Evolutionary conservation across 1,140 invertebrate species (phyloP).

Genomic region (Acromyrmex echinatior): DNA sequence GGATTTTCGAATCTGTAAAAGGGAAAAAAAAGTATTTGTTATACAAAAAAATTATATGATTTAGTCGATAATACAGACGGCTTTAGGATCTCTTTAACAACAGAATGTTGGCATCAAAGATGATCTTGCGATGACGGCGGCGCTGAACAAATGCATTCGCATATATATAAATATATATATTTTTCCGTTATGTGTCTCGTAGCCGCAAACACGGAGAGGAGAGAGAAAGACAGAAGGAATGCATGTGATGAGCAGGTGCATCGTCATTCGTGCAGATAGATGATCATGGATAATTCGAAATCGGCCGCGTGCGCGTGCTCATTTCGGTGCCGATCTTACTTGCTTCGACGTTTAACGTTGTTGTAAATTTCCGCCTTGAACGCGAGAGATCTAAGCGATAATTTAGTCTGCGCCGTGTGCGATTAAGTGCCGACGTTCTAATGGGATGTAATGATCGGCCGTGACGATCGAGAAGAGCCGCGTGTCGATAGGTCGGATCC

Average conservation of each 20-base stretch:
- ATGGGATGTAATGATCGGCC: constrained; percentile 71
- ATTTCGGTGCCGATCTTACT: constrained; percentile 32
- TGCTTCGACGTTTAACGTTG: constrained; percentile 70
- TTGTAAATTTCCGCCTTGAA: constrained; percentile 73
- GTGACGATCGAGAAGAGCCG: constrained; percentile 20
- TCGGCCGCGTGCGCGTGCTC: constrained; percentile 55
- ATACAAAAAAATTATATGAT: no score
- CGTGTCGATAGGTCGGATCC: constrained; percentile 36
- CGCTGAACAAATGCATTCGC: neutral
- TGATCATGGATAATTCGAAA: constrained; percentile 74
- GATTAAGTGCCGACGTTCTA: constrained; percentile 75
- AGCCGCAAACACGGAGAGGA: constrained; percentile 37
- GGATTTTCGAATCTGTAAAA: no score
- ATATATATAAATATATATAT: constrained; percentile 19
- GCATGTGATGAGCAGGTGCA: constrained; percentile 65
- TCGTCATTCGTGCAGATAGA: constrained; percentile 76
- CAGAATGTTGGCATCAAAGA: neutral
- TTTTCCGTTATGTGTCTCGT: constrained; percentile 58
- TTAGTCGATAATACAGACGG: no score
- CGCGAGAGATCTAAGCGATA: constrained; percentile 71
- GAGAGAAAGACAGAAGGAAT: constrained; percentile 4
- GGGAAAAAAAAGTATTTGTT: no score
- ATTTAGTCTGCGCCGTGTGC: constrained; percentile 64
- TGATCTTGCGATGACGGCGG: constrained; percentile 53
- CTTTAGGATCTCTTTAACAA: no score